Base-by-base conservation (phyloP, 2,888 invertebrate genomes). In the Dascillus cervinus region DNA sequence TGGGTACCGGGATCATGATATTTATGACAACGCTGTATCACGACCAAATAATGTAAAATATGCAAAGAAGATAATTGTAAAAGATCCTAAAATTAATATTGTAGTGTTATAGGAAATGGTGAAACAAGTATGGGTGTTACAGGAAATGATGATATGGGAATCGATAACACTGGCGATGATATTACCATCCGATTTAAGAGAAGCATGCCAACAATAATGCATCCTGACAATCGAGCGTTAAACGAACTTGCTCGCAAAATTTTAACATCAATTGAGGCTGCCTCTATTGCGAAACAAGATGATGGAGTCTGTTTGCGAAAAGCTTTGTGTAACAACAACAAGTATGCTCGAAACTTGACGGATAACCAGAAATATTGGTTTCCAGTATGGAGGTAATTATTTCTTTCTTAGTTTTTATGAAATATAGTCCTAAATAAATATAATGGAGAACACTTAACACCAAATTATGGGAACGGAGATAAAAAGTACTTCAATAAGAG, bases 301-400 rank as follows among this genome's bases (percentile, higher is more conserved):
- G 36, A 70, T 47, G 64, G 72, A 34, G 54, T 71, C 11, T 84
- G 84, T 51, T 60, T 84, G 17, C 71, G 76, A 25, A 69, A 74
- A 39, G 63, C 70, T 2, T 60, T 85, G 12, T 85, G 85, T 53
- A 69, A 78, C 25, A 79, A 79, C 27, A 83, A 82, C 52, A 74
- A 69, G 46, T 71, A 67, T 44, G 78, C 79, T 1, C 71, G 76
- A 36, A 60, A 58, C 12, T 55, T 75, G 28, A 54, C 59, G 0
- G 73, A 73, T 33, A 68, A 65, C 4, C 75, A 73, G 35, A 74
- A 73, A 55, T 71, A 80, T 44, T 81, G 82, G 78, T 62, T 83
- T 33, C 82, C 84, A 0, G 68, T 84, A 39, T 84, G 82, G 81
- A 79, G 83, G 84, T 83, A 67, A 64, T 30, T 29, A 12, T 34